Evolutionary conservation across 1,140 invertebrate species (phyloP).

Genomic region (Eupristina koningsbergeri): DNA sequence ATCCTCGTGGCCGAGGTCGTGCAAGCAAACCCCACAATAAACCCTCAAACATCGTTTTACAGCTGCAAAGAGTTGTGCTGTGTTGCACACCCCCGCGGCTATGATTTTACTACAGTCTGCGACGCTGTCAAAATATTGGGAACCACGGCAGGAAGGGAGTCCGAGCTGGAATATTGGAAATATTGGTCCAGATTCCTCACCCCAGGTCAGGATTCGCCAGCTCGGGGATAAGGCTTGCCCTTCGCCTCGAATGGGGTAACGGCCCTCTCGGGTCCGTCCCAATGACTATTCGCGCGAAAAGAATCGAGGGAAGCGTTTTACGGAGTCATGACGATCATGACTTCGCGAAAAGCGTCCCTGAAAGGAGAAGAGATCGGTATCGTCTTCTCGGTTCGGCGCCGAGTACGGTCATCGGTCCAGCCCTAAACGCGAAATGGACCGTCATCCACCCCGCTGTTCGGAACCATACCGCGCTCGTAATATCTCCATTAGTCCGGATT

Average conservation of each 20-base stretch:
- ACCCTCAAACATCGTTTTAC: background rate
- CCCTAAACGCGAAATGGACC: background rate
- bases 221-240: no score
- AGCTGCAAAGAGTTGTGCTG: background rate
- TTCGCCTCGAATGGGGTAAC: no score
- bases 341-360: no score
- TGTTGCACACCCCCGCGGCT: background rate
- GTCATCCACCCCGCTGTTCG: background rate
- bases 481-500: constrained; percentile 48
- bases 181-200: no score
- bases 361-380: no score
- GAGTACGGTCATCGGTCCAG: background rate
- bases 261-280: no score
- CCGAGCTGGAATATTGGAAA: no score
- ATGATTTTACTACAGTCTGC: background rate
- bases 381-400: no score
- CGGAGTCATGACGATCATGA: no score
- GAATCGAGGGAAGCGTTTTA: no score
- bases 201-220: background rate
- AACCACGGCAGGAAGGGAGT: no score
- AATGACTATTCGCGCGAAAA: no score
- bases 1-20: background rate
- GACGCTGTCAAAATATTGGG: background rate
- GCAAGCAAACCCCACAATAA: background rate
- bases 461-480: constrained; percentile 27